Evolutionary conservation across 2,888 invertebrate species (phyloP).

Genomic region (Polydrusus cervinus): DNA sequence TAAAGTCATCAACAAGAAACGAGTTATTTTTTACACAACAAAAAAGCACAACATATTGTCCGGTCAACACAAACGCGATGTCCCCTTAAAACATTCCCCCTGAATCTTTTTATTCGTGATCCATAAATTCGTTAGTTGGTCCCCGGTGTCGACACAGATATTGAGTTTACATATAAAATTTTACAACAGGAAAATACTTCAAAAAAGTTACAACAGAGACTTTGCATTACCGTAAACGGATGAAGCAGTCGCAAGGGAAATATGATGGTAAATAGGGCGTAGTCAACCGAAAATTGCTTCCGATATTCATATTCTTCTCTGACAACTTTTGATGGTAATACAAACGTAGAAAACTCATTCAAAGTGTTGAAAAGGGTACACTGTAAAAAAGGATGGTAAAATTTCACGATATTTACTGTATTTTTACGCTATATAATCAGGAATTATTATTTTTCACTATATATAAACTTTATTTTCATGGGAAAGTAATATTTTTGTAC

Average conservation of each 20-base stretch:
- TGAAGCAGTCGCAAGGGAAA: constrained; percentile 51
- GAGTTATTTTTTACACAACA: no score
- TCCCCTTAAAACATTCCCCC: not conserved
- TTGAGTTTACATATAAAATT: constrained; percentile 54
- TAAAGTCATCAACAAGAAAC: no score
- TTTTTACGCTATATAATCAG: no score
- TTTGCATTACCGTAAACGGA: constrained; percentile 54
- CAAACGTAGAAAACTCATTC: not conserved
- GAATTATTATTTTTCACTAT: no score
- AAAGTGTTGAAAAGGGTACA: not conserved
- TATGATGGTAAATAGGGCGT: constrained; percentile 39
- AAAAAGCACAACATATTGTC: not conserved
- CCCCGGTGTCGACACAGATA: constrained; percentile 43
- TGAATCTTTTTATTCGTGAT: constrained; percentile 1
- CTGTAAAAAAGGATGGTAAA: no score
- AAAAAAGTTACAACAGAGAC: constrained; percentile 52
- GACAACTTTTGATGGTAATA: constrained; percentile 16
- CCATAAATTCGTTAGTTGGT: constrained; percentile 44
- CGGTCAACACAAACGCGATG: not conserved
- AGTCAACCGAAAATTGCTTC: constrained; percentile 48
- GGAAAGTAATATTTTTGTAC: no score
- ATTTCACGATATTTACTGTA: no score
- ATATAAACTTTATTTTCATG: no score
- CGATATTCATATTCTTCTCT: constrained; percentile 38
- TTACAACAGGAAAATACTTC: constrained; percentile 44